A percentile compares a stretch with the other conserved stretches of the same genome.
These are phyloP conservation scores for Mimas tiliae DNA, from an alignment of 2,888 invertebrate species.

Conservation along the genomic window DNA sequence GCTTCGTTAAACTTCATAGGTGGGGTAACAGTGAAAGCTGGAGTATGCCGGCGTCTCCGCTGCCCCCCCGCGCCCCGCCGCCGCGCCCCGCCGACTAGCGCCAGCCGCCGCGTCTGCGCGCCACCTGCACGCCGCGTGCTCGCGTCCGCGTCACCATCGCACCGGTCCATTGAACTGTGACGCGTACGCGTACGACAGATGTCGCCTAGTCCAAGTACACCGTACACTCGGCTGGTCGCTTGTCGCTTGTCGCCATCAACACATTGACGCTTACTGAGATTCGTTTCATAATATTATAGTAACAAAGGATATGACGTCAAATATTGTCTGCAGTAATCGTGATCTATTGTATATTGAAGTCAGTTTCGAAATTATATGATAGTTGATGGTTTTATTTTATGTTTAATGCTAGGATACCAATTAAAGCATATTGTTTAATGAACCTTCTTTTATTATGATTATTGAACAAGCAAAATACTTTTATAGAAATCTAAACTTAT, in stretches of 20 bases:
- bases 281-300: constrained; percentile 18
- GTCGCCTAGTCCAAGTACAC: not conserved
- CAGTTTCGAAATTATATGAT: constrained; percentile 3
- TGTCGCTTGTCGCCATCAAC: constrained; percentile 10
- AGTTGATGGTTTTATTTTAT: constrained; percentile 21
- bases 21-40: constrained; percentile 78
- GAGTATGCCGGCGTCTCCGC: constrained; percentile 81
- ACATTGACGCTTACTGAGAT: constrained; percentile 24
- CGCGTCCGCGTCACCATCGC: constrained; percentile 4
- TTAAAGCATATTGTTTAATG: constrained; percentile 16
- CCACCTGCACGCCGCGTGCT: constrained; percentile 17
- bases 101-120: constrained; percentile 27
- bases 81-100: constrained; percentile 75
- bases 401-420: constrained; percentile 23
- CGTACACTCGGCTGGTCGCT: not conserved
- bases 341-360: constrained; percentile 15
- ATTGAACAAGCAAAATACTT: not conserved
- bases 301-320: constrained; percentile 17
- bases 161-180: not conserved
- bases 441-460: constrained; percentile 2
- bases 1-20: constrained; percentile 43
- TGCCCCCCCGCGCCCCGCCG: constrained; percentile 78
- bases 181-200: not conserved
- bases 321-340: constrained; percentile 4
- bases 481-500: too few relatives aligned